phyloP scores from a whole-genome alignment of 2,888 invertebrate genomes.

The Ganaspis brasiliensis region DNA sequence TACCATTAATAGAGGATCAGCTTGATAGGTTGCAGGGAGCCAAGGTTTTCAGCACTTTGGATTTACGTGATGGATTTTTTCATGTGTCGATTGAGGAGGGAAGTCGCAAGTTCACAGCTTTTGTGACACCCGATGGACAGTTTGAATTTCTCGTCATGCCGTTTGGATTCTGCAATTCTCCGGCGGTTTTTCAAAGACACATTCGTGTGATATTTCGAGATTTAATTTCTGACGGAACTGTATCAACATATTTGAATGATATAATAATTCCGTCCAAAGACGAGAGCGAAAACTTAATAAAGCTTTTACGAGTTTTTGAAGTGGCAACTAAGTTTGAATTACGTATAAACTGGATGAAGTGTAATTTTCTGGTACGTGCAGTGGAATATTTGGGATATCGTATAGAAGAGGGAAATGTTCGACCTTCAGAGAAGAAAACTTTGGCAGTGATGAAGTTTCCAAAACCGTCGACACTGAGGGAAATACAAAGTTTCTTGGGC shows the following conservation, averaged over 20 bases:
- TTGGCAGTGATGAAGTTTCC: too few relatives aligned
- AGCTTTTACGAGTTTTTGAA: slow-evolving; percentile 52
- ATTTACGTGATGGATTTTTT: slow-evolving; percentile 67
- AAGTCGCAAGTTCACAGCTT: slow-evolving; percentile 67
- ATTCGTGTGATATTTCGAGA: slow-evolving; percentile 57
- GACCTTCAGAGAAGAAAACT: too few relatives aligned
- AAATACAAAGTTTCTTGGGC: slow-evolving; percentile 58
- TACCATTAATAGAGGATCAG: slow-evolving; percentile 46
- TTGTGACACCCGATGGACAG: slow-evolving; percentile 64
- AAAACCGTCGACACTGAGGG: slow-evolving; percentile 63
- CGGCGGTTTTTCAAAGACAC: slow-evolving; percentile 59
- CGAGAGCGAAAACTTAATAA: slow-evolving; percentile 46
- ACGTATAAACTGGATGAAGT: slow-evolving; percentile 60
- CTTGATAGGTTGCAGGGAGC: slow-evolving; percentile 53
- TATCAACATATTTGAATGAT: slow-evolving; percentile 54
- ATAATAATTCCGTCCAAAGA: slow-evolving; percentile 52
- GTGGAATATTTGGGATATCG: slow-evolving; percentile 17
- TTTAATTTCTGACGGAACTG: slow-evolving; percentile 48
- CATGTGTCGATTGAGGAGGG: slow-evolving; percentile 64
- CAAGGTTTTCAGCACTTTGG: slow-evolving; percentile 54
- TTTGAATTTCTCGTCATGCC: slow-evolving; percentile 65
- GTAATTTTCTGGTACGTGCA: too few relatives aligned
- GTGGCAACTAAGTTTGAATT: slow-evolving; percentile 55
- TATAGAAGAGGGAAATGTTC: slow-evolving; percentile 65
- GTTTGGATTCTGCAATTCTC: slow-evolving; percentile 67